Conservation (phyloP, 2,797 vertebrate species). For the Hippocampus kuda region DNA sequence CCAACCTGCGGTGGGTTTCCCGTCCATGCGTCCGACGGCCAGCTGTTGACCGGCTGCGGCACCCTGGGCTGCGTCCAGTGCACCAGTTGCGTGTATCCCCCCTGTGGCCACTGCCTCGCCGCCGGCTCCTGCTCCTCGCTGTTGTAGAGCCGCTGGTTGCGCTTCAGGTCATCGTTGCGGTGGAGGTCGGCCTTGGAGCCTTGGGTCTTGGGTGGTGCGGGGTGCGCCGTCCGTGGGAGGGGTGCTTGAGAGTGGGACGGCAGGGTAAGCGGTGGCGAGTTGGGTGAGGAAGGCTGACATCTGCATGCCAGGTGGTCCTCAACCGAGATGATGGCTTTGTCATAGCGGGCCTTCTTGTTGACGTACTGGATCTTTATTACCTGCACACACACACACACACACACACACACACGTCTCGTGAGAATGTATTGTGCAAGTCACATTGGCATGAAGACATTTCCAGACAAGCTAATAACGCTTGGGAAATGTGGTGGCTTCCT, state of each 20-base stretch:
- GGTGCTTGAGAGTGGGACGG: conserved; percentile 16
- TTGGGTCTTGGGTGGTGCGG: conserved; percentile 39
- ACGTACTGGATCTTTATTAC: conserved; percentile 82
- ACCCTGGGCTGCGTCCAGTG: conserved; percentile 44
- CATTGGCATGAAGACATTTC: conserved; percentile 3
- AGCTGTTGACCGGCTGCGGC: conserved; percentile 27
- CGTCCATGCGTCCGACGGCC: conserved; percentile 40
- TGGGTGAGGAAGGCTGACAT: conserved; percentile 56
- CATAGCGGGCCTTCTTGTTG: conserved; percentile 64
- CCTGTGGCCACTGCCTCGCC: conserved; percentile 52
- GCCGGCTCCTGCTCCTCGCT: conserved; percentile 49
- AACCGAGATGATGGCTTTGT: conserved; percentile 77
- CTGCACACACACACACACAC: conserved; percentile 29
- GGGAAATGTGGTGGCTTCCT: neutral
- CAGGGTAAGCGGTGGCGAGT: conserved; percentile 7
- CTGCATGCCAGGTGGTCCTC: conserved; percentile 84
- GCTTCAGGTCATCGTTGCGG: conserved; percentile 64
- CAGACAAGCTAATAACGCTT: conserved; percentile 8
- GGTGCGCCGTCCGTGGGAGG: conserved; percentile 26
- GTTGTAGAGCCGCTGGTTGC: conserved; percentile 55
- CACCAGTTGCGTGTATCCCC: conserved; percentile 54
- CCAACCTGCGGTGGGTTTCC: conserved; percentile 25
- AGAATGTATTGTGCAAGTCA: conserved; percentile 5
- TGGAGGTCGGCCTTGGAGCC: conserved; percentile 65
- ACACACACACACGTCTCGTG: conserved; percentile 2